phyloP scores from a whole-genome alignment of 1,140 invertebrate genomes.

The Psilanteris sp. region DNA sequence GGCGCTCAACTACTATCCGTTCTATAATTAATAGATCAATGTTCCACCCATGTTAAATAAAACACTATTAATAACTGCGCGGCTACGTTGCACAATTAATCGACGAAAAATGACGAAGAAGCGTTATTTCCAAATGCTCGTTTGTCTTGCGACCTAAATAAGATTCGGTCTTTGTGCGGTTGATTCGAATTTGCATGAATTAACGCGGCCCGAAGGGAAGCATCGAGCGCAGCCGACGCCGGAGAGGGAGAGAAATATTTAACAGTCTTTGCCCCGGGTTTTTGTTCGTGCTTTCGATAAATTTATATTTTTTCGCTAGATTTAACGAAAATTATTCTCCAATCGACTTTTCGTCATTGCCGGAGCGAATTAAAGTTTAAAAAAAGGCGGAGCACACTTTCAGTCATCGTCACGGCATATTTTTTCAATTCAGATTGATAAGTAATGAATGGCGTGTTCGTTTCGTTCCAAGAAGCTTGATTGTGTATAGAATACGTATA shows the following conservation, averaged over 20 bases:
- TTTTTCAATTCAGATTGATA: too few relatives aligned
- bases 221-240: background rate
- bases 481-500: too few relatives aligned
- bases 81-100: background rate
- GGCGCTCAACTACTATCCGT: conserved; percentile 11
- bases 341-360: too few relatives aligned
- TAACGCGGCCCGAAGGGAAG: conserved; percentile 1
- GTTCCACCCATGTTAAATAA: conserved; percentile 22
- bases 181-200: conserved; percentile 33
- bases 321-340: background rate
- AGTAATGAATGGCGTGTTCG: too few relatives aligned
- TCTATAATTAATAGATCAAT: conserved; percentile 58
- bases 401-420: too few relatives aligned
- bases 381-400: too few relatives aligned
- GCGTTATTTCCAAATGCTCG: background rate
- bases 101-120: conserved; percentile 8
- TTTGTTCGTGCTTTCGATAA: background rate
- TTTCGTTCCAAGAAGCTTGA: too few relatives aligned
- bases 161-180: conserved; percentile 11
- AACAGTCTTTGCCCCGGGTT: background rate
- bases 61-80: conserved; percentile 27
- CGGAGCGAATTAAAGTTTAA: too few relatives aligned
- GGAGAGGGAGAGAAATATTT: background rate
- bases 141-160: conserved; percentile 2
- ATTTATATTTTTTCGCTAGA: background rate